A percentile compares a stretch with the other conserved stretches of the same genome.
These are phyloP conservation scores for Pristionchus japonicus DNA, from an alignment of 2,888 invertebrate species.

Conservation along the genomic window DNA sequence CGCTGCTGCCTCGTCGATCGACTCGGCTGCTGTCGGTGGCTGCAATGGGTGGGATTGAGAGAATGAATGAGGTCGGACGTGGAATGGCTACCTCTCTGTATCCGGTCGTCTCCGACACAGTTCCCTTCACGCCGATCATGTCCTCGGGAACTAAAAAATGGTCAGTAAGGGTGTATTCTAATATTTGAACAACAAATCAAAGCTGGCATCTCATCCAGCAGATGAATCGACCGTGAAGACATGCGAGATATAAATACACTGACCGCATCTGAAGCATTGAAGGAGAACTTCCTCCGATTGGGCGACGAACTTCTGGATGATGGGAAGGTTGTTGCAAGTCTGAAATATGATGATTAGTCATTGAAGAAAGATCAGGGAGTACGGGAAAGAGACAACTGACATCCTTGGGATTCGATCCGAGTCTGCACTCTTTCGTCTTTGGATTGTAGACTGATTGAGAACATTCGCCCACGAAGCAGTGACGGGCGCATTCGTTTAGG, in stretches of 20 bases:
- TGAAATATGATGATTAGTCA: not conserved
- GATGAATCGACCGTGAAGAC: too few relatives aligned
- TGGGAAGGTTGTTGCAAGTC: conserved; percentile 3
- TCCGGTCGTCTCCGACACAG: conserved; percentile 23
- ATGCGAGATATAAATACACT: conserved; percentile 41
- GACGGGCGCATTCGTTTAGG: conserved; percentile 70
- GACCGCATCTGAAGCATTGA: conserved; percentile 72
- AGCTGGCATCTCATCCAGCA: too few relatives aligned
- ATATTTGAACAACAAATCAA: too few relatives aligned
- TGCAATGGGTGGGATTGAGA: not conserved
- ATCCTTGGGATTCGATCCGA: conserved; percentile 51
- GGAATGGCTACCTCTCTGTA: not conserved
- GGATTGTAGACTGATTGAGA: conserved; percentile 68
- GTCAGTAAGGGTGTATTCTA: too few relatives aligned
- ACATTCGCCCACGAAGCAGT: conserved; percentile 71
- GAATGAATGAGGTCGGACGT: too few relatives aligned
- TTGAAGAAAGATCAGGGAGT: not conserved
- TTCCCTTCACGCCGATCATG: not conserved
- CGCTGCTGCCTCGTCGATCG: conserved; percentile 51
- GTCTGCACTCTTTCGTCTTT: conserved; percentile 54
- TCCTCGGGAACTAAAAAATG: conserved; percentile 12
- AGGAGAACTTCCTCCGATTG: conserved; percentile 61
- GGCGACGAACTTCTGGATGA: conserved; percentile 36
- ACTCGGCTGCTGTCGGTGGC: conserved; percentile 47
- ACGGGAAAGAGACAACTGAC: not conserved